phyloP scores from a whole-genome alignment of 2,113 vertebrate species.

The Hemicordylus capensis region DNA sequence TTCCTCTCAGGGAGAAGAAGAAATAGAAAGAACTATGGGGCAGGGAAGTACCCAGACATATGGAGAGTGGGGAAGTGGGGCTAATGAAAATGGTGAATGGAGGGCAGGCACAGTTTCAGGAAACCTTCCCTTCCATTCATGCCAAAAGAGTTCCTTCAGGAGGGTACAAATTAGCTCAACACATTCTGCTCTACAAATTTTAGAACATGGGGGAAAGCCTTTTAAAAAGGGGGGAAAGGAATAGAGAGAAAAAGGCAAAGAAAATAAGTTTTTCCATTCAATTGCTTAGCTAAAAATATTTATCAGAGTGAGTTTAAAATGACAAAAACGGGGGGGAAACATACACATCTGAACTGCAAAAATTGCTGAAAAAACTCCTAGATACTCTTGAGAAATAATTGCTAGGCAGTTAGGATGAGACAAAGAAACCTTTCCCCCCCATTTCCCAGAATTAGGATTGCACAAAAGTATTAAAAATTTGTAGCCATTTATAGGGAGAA shows the following conservation, averaged over 20 bases:
- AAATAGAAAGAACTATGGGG: too few relatives aligned
- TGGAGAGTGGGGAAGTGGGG: too few relatives aligned
- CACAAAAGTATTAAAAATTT: neutral
- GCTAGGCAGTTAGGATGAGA: slow-evolving; percentile 5
- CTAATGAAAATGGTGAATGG: too few relatives aligned
- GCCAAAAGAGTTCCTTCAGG: too few relatives aligned
- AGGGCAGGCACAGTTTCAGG: too few relatives aligned
- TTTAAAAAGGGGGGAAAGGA: neutral
- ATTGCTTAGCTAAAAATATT: neutral
- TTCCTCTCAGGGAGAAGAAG: too few relatives aligned
- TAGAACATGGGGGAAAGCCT: neutral
- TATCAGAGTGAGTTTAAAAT: neutral
- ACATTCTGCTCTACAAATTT: too few relatives aligned
- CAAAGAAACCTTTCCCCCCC: neutral
- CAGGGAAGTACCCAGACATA: too few relatives aligned
- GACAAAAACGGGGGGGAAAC: neutral
- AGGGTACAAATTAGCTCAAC: too few relatives aligned
- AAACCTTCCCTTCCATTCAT: too few relatives aligned
- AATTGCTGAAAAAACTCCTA: slow-evolving; percentile 12
- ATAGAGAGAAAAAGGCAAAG: neutral
- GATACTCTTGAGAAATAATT: slow-evolving; percentile 22
- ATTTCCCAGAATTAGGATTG: slow-evolving; percentile 14
- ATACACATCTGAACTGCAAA: neutral
- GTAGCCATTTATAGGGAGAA: slow-evolving; percentile 12
- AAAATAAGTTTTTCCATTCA: neutral